A percentile compares a stretch with the other conserved stretches of the same genome.
phyloP scores from a whole-genome alignment of 2,113 vertebrate species.

The Brachyhypopomus occidentalis region DNA sequence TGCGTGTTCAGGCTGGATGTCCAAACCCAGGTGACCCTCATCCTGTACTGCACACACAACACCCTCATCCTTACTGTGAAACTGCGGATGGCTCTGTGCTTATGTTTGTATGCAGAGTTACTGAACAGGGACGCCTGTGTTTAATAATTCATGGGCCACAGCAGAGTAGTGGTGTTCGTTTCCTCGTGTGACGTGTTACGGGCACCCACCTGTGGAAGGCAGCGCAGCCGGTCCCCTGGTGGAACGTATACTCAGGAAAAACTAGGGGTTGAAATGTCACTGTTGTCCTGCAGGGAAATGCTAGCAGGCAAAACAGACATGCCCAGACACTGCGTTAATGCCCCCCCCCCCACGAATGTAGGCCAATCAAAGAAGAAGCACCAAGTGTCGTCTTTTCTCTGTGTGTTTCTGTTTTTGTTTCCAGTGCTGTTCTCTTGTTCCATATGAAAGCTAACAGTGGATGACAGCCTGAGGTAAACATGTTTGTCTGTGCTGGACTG shows the following conservation, averaged over 20 bases:
- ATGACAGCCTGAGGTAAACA: slow-evolving; percentile 24
- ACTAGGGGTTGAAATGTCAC: slow-evolving; percentile 29
- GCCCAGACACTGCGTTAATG: slow-evolving; percentile 31
- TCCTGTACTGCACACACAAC: not conserved
- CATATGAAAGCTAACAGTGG: slow-evolving; percentile 14
- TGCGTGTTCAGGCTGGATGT: not conserved
- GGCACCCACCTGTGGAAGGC: slow-evolving; percentile 50
- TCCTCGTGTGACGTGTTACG: slow-evolving; percentile 29
- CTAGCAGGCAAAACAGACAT: slow-evolving; percentile 25
- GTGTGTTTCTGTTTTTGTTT: not conserved
- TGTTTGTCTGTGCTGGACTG: slow-evolving; percentile 26
- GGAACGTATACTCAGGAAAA: not conserved
- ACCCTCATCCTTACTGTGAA: not conserved
- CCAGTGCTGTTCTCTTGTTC: not conserved
- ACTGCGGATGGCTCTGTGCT: not conserved
- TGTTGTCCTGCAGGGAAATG: slow-evolving; percentile 37
- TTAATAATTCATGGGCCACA: slow-evolving; percentile 41
- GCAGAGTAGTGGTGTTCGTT: slow-evolving; percentile 34
- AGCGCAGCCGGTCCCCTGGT: no score
- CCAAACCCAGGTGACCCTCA: not conserved
- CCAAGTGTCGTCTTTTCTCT: not conserved
- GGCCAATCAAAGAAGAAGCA: slow-evolving; percentile 20
- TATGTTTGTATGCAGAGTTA: slow-evolving; percentile 11
- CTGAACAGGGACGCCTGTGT: slow-evolving; percentile 29
- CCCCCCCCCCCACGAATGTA: slow-evolving; percentile 14